Evolutionary conservation across 2,113 vertebrate genomes (phyloP).

Genomic region (Callipepla californica): DNA sequence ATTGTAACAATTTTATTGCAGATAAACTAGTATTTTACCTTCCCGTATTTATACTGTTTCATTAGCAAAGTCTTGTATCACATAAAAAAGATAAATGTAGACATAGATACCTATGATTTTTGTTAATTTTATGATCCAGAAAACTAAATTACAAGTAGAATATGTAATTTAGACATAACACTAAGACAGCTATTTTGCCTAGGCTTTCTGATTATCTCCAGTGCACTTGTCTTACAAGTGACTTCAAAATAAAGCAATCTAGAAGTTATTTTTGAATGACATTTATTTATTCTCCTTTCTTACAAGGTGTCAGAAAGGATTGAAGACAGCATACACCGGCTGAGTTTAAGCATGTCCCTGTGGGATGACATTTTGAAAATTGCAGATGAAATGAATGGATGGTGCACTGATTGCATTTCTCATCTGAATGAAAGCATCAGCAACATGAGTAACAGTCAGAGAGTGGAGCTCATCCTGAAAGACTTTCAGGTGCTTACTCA

Average conservation of each 20-base stretch:
- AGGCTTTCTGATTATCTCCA: not conserved
- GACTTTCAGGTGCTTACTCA: constrained; percentile 86
- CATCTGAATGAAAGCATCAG: constrained; percentile 83
- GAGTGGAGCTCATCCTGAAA: constrained; percentile 80
- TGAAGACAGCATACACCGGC: constrained; percentile 86
- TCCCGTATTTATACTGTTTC: not conserved
- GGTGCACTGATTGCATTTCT: constrained; percentile 82
- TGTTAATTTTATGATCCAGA: not conserved
- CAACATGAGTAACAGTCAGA: constrained; percentile 80
- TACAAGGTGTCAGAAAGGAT: constrained; percentile 88
- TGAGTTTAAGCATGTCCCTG: constrained; percentile 81
- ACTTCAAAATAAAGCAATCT: not conserved
- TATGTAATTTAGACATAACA: not conserved
- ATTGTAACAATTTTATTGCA: not conserved
- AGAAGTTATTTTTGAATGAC: not conserved
- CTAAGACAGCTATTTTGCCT: not conserved
- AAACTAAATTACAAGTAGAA: not conserved
- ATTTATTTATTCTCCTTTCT: not conserved
- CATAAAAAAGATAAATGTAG: not conserved
- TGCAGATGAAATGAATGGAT: constrained; percentile 87
- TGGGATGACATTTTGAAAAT: constrained; percentile 89
- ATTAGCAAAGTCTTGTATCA: not conserved
- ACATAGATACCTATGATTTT: not conserved
- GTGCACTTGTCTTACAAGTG: not conserved
- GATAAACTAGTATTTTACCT: not conserved